A percentile compares a stretch with the other conserved stretches of the same genome.
Evolutionary conservation across 2,113 vertebrate genomes (phyloP).

Genomic region (Coptodon bakossiorum): DNA sequence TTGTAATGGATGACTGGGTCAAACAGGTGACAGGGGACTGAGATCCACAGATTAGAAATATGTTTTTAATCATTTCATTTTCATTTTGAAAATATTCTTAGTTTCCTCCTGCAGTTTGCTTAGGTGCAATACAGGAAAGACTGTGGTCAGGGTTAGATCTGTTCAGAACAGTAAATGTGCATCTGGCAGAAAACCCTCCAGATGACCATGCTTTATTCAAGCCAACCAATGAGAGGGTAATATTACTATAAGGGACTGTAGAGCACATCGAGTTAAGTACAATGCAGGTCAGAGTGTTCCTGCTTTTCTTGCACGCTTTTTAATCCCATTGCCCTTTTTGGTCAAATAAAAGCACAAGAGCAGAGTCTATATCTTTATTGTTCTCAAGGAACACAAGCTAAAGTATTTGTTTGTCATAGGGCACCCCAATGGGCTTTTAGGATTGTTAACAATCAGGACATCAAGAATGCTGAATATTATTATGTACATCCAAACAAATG

Average conservation of each 20-base stretch:
- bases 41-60: not conserved
- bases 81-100: not conserved
- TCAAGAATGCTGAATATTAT: not conserved
- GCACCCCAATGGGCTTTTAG: not conserved
- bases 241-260: not conserved
- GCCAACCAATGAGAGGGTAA: not conserved
- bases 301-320: not conserved
- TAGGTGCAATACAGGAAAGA: not conserved
- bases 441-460: not conserved
- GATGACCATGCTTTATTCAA: not conserved
- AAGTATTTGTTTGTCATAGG: not conserved
- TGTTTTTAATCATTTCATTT: not conserved
- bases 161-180: not conserved
- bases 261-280: not conserved
- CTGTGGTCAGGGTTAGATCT: not conserved
- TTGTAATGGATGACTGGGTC: not conserved
- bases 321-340: not conserved
- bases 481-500: not conserved
- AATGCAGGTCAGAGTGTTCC: not conserved
- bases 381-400: not conserved
- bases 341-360: not conserved
- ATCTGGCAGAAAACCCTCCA: not conserved
- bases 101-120: not conserved
- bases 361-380: not conserved
- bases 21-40: not conserved